Percentiles rank a stretch among this genome's conserved stretches.
Evolutionary conservation across 2,888 invertebrate species (phyloP).

Genomic region (Heliconius charithonia): DNA sequence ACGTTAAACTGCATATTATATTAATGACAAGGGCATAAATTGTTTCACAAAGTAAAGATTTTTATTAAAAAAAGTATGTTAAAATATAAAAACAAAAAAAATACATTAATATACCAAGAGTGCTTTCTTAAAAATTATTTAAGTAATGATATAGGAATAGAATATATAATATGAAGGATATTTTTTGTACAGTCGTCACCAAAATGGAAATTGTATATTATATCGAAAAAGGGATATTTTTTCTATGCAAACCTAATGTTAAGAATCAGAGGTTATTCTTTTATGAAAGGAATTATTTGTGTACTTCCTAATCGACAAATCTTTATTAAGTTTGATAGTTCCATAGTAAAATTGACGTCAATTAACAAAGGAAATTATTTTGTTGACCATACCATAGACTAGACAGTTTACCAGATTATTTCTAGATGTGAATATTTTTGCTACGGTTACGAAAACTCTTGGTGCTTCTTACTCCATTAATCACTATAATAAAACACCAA

Average conservation of each 20-base stretch:
- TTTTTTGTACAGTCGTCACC: slow-evolving; percentile 60
- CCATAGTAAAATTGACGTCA: slow-evolving; percentile 50
- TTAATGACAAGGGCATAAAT: slow-evolving; percentile 36
- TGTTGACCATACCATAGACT: slow-evolving; percentile 3
- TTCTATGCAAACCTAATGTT: slow-evolving; percentile 60
- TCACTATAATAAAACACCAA: slow-evolving; percentile 29
- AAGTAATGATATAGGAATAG: slow-evolving; percentile 62
- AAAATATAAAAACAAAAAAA: slow-evolving; percentile 49
- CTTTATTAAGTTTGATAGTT: slow-evolving; percentile 61
- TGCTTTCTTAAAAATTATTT: slow-evolving; percentile 73
- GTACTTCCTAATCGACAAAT: slow-evolving; percentile 64
- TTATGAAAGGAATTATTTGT: slow-evolving; percentile 80
- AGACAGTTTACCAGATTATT: slow-evolving; percentile 1
- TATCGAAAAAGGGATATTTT: slow-evolving; percentile 63
- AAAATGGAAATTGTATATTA: slow-evolving; percentile 62
- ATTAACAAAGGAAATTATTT: slow-evolving; percentile 26
- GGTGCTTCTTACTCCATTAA: slow-evolving; percentile 41
- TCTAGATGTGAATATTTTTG: slow-evolving; percentile 35
- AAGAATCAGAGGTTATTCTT: slow-evolving; percentile 76
- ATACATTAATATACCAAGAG: slow-evolving; percentile 62
- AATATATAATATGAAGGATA: slow-evolving; percentile 56
- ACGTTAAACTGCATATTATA: slow-evolving; percentile 49
- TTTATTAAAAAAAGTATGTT: slow-evolving; percentile 33
- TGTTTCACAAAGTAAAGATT: slow-evolving; percentile 29
- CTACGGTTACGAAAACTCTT: slow-evolving; percentile 35